phyloP scores from a whole-genome alignment of 1,140 invertebrate genomes.

The Onthophagus taurus region DNA sequence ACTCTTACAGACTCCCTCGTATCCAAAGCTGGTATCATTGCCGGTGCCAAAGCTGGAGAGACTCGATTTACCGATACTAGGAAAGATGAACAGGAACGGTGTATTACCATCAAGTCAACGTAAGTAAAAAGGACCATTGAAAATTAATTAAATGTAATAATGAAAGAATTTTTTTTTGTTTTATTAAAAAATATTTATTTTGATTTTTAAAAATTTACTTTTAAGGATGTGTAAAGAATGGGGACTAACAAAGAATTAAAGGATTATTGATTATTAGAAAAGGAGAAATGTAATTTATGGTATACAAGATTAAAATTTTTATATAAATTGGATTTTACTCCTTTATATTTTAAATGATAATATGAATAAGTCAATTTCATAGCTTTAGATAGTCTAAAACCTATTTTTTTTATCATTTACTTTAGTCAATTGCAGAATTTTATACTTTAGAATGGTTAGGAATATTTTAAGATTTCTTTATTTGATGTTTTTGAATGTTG shows the following conservation, averaged over 20 bases:
- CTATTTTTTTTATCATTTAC: too few species aligned
- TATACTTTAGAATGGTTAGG: too few species aligned
- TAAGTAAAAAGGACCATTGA: slow-evolving; percentile 63
- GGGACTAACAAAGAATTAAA: neutral
- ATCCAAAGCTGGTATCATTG: slow-evolving; percentile 99
- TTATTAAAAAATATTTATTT: slow-evolving; percentile 8
- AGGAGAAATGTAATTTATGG: too few species aligned
- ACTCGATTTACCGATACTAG: slow-evolving; percentile 98
- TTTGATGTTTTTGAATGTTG: too few species aligned
- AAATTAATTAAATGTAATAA: neutral
- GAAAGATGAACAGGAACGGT: slow-evolving; percentile 99
- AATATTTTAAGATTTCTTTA: too few species aligned
- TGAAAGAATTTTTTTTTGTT: neutral
- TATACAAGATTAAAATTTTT: too few species aligned
- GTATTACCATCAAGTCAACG: slow-evolving; percentile 99
- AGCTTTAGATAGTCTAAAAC: too few species aligned
- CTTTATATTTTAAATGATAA: slow-evolving; percentile 26
- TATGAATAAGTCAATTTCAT: too few species aligned
- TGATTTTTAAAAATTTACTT: too few species aligned
- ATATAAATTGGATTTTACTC: neutral
- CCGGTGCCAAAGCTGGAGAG: slow-evolving; percentile 95
- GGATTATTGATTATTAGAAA: too few species aligned
- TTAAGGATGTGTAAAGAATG: neutral
- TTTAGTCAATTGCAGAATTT: too few species aligned
- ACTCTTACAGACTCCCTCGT: slow-evolving; percentile 98